Conservation (phyloP, 2,888 invertebrate genomes). For the Adineta ricciae region DNA sequence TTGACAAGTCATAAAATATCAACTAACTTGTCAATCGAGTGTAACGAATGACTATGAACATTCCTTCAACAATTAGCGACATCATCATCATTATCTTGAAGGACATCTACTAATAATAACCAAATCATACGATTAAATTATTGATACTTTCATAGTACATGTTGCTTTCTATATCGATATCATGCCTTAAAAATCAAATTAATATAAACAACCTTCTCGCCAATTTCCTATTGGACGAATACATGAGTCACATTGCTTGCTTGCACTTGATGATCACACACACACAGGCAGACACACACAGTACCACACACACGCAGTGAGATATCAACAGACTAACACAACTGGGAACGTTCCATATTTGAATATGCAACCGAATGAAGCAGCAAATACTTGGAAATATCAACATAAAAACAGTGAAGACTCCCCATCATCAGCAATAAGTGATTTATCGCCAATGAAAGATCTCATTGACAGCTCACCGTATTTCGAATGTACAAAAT, state of each 20-base stretch:
- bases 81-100: not conserved
- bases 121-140: not conserved
- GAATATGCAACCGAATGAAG: not conserved
- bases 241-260: not conserved
- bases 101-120: not conserved
- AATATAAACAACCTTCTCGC: not conserved
- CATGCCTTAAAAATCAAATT: not conserved
- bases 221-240: not conserved
- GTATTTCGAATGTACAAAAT: not conserved
- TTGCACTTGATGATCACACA: not conserved
- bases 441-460: not conserved
- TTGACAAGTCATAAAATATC: too few relatives aligned
- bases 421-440: not conserved
- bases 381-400: not conserved
- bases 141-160: not conserved
- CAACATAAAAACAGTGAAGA: not conserved
- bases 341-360: not conserved
- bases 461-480: not conserved
- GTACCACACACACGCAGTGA: too few relatives aligned
- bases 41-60: too few relatives aligned
- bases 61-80: not conserved
- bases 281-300: too few relatives aligned
- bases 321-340: too few relatives aligned
- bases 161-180: not conserved
- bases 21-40: too few relatives aligned